A percentile compares a stretch with the other conserved stretches of the same genome.
These are phyloP conservation scores for Genyomyrus donnyi DNA, from an alignment of 2,113 vertebrate species.

Conservation along the genomic window DNA sequence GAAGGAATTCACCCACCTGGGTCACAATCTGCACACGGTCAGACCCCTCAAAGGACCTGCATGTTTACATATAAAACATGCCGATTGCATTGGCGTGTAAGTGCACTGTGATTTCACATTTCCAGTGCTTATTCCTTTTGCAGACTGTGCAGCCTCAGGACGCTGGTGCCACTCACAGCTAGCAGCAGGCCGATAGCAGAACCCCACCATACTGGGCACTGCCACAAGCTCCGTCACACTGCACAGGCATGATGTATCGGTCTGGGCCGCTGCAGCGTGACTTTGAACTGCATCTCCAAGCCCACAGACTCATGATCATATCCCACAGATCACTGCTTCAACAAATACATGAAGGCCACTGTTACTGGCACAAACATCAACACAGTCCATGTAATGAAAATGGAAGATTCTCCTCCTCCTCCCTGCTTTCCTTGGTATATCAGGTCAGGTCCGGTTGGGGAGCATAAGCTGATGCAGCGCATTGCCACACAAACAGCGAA, in stretches of 20 bases:
- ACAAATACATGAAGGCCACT: background rate
- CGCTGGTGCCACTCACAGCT: background rate
- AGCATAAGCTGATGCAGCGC: no score
- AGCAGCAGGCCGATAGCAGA: background rate
- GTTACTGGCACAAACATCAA: background rate
- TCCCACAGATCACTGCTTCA: background rate
- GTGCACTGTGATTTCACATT: background rate
- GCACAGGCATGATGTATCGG: background rate
- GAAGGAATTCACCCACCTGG: background rate
- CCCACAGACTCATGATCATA: background rate
- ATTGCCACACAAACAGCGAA: no score
- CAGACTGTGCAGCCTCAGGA: background rate
- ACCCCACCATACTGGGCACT: background rate
- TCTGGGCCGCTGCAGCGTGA: background rate
- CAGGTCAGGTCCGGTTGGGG: background rate
- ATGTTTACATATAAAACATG: background rate
- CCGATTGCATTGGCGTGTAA: background rate
- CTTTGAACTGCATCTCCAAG: background rate
- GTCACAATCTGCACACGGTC: background rate
- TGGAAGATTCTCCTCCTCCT: background rate
- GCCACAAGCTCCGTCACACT: background rate
- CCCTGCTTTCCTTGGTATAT: background rate
- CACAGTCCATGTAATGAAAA: background rate
- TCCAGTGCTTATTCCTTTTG: background rate
- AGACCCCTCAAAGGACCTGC: background rate